phyloP scores from a whole-genome alignment of 2,797 vertebrate genomes.

The Apodemus agrarius region DNA sequence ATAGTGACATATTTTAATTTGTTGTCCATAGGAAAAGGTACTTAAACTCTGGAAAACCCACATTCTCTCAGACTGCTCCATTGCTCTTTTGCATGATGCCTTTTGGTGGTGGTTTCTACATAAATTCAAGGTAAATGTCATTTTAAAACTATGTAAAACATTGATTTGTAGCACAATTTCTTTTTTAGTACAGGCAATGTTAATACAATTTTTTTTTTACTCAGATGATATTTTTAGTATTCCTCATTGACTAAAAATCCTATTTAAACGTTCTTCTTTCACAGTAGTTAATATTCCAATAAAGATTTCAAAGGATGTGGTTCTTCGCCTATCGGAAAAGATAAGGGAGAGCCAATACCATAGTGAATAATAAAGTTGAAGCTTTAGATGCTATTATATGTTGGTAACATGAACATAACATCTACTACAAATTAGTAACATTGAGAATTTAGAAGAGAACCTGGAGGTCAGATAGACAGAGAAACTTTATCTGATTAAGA shows the following conservation, averaged over 20 bases:
- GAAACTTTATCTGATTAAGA: not conserved
- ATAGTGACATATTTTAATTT: constrained; percentile 44
- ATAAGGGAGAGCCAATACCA: constrained; percentile 28
- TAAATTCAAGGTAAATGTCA: constrained; percentile 81
- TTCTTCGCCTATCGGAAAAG: constrained; percentile 55
- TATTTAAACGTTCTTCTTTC: constrained; percentile 48
- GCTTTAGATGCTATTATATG: not conserved
- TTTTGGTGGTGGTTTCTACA: constrained; percentile 86
- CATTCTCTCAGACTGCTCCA: constrained; percentile 81
- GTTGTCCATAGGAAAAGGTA: constrained; percentile 69
- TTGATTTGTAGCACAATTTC: constrained; percentile 27
- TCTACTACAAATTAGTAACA: not conserved
- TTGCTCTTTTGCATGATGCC: constrained; percentile 83
- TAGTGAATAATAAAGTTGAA: constrained; percentile 41
- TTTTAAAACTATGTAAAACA: not conserved
- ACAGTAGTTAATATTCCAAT: constrained; percentile 39
- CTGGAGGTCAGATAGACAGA: not conserved
- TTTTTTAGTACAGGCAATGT: constrained; percentile 40
- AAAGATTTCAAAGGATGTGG: constrained; percentile 47
- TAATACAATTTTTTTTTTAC: constrained; percentile 11
- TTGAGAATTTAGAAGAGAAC: not conserved
- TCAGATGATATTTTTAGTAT: constrained; percentile 48
- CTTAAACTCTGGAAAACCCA: constrained; percentile 80
- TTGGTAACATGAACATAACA: constrained; percentile 24
- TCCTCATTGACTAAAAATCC: constrained; percentile 4